phyloP scores from a whole-genome alignment of 2,797 vertebrate genomes.

The Microctenopoma lineatum region DNA sequence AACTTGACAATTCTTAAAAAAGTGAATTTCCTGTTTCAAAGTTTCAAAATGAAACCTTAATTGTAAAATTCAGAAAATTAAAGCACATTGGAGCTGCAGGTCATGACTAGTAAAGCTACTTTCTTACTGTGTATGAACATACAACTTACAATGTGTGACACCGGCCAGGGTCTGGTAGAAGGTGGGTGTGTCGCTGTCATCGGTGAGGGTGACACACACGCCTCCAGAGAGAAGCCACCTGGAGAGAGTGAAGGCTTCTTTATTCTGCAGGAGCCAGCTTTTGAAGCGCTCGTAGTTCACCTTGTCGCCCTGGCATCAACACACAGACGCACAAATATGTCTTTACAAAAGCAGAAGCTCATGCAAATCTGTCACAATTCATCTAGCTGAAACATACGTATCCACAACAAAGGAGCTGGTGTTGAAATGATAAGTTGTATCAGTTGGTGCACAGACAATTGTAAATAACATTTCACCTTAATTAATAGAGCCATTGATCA shows the following conservation, averaged over 20 bases:
- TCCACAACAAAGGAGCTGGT: not conserved
- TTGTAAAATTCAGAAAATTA: too few species aligned
- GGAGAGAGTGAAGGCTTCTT: slow-evolving; percentile 97
- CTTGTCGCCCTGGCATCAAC: slow-evolving; percentile 90
- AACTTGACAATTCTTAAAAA: not conserved
- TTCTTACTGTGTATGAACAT: not conserved
- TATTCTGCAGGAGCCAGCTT: slow-evolving; percentile 95
- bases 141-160: slow-evolving; percentile 97
- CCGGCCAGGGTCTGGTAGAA: slow-evolving; percentile 99
- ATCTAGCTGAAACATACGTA: not conserved
- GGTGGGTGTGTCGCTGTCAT: slow-evolving; percentile 98
- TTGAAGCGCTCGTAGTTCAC: slow-evolving; percentile 98
- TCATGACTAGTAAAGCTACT: not conserved
- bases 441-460: too few species aligned
- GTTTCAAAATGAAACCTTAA: too few species aligned
- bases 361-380: not conserved
- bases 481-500: too few species aligned
- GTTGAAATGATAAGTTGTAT: not conserved
- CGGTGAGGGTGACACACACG: slow-evolving; percentile 96
- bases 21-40: too few species aligned
- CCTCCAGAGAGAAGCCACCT: slow-evolving; percentile 96
- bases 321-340: slow-evolving; percentile 13
- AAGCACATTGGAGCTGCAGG: not conserved
- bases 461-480: too few species aligned
- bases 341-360: not conserved